Base-by-base conservation (phyloP, 2,888 invertebrate genomes). In the Saturnia pavonia region DNA sequence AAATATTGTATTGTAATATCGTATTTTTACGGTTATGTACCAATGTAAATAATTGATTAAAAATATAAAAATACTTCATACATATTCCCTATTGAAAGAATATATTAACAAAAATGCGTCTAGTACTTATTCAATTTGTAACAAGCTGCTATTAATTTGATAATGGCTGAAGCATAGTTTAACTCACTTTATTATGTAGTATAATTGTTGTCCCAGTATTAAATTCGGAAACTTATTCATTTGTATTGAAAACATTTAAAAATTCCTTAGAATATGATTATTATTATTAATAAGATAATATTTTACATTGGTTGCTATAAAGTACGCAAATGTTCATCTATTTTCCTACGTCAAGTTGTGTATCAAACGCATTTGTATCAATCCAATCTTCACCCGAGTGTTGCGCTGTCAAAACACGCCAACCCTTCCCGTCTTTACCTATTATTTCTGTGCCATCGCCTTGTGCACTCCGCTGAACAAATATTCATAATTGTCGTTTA, bases 401-500 rank as follows among this genome's bases (percentile, higher is more conserved):
- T 66, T 65, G 40, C 75, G 76, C 74, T 78, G 76, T 77, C 77
- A 75, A 77, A 81, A 83, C 83, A 82, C 76, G 73, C 72, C 79
- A 84, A 86, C 87, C 88, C 87, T 85, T 83, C 82, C 73, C 80
- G 90, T 91, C 90, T 76, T 69, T 78, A 70, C 76, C 79, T 72
- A 85, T 91, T 90, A 89, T 79, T 91, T 90, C 89, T 85, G 77
- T 78, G 70, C 82, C 85, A 82, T 79, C 86, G 88, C 86, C 75
- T 79, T 76, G 77, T 79, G 78, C 85, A 85, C 86, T 85, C 77
- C 85, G 82, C 82, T 85, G 82, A 79, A 83, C 83, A 88, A 90
- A 91, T 90, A 91, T 88, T 88, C 89, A 83, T 85, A 84, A 90
- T 89, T 85, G 84, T 82, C 76, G 78, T 79, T 76, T 79, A 76